Evolutionary conservation across 2,797 vertebrate species (phyloP).

Genomic region (Enteromius trimaculatus): DNA sequence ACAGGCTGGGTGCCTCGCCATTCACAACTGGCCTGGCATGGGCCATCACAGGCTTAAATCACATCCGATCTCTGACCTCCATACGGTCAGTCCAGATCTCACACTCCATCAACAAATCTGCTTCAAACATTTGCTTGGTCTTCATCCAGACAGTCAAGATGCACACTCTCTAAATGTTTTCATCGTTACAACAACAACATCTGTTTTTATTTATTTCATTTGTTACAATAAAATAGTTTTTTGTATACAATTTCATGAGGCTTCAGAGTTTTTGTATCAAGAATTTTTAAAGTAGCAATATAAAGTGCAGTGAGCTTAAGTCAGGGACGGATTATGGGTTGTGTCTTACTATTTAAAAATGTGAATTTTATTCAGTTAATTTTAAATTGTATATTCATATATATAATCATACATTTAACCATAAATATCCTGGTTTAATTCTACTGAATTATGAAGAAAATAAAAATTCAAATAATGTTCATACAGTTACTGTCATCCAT

Average conservation of each 20-base stretch:
- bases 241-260: not conserved
- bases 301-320: not conserved
- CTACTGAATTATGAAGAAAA: not conserved
- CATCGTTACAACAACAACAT: not conserved
- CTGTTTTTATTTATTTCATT: not conserved
- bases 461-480: not conserved
- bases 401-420: not conserved
- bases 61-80: constrained; percentile 26
- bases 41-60: constrained; percentile 15
- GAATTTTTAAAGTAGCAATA: not conserved
- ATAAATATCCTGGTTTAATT: not conserved
- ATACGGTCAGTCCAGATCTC: constrained; percentile 7
- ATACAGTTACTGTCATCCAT: not conserved
- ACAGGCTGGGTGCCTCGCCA: not conserved
- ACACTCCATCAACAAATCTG: constrained; percentile 40
- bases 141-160: not conserved
- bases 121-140: not conserved
- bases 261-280: not conserved
- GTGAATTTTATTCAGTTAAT: not conserved
- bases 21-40: not conserved
- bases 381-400: not conserved
- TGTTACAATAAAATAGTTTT: not conserved
- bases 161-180: not conserved
- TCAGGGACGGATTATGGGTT: no score
- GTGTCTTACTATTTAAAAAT: not conserved